These are phyloP conservation scores for Sus cebifrons DNA, from an alignment of 2,797 vertebrate genomes.

Conservation along the genomic window DNA sequence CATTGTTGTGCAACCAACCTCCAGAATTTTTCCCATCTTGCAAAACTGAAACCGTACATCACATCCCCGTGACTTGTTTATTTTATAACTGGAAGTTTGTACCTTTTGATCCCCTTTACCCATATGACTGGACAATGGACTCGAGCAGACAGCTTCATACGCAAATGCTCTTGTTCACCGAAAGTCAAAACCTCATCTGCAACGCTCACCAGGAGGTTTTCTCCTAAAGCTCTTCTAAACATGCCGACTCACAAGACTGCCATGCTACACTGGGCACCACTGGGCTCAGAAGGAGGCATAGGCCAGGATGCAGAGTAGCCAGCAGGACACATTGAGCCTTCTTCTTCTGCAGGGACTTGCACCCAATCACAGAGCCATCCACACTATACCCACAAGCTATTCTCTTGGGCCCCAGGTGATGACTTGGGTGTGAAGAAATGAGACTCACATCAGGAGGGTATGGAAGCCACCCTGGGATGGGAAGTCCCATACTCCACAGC, in stretches of 20 bases:
- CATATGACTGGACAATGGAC: not conserved
- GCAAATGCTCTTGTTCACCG: not conserved
- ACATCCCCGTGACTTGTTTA: not conserved
- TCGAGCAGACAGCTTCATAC: not conserved
- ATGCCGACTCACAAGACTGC: not conserved
- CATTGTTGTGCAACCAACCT: not conserved
- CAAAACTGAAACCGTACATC: not conserved
- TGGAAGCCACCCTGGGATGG: not conserved
- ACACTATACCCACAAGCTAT: not conserved
- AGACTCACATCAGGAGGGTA: not conserved
- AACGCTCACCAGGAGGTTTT: not conserved
- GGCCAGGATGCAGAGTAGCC: not conserved
- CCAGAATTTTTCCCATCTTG: conserved; percentile 3
- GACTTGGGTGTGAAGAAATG: not conserved
- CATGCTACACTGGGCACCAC: not conserved
- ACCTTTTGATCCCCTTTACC: not conserved
- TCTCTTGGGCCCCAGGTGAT: not conserved
- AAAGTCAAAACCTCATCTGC: not conserved
- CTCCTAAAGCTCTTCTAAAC: not conserved
- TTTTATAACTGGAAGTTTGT: not conserved
- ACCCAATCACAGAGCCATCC: not conserved
- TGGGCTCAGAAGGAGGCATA: not conserved
- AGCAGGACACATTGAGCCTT: not conserved
- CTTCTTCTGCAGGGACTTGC: not conserved
- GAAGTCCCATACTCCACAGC: not conserved